These are phyloP conservation scores for Acanthosoma haemorrhoidale DNA, from an alignment of 2,888 invertebrate genomes.

Conservation along the genomic window DNA sequence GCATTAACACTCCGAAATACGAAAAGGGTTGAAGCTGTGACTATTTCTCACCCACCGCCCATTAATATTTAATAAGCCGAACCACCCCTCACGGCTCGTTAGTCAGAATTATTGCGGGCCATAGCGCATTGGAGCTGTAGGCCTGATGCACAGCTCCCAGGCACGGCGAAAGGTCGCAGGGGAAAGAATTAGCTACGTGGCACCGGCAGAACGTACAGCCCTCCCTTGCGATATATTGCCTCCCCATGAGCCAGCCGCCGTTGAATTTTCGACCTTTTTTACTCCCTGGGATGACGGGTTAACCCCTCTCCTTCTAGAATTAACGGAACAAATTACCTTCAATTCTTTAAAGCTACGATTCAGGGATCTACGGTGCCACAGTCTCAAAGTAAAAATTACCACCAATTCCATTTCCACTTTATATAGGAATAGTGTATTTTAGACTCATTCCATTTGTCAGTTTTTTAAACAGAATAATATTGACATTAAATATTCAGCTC, in stretches of 20 bases:
- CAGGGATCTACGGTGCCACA: slow-evolving; percentile 1
- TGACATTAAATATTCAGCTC: too few relatives aligned
- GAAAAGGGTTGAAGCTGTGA: slow-evolving; percentile 5
- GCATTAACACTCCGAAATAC: too few relatives aligned
- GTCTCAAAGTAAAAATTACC: too few relatives aligned
- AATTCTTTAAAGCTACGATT: slow-evolving; percentile 26
- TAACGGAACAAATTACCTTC: slow-evolving; percentile 27
- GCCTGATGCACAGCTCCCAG: background rate
- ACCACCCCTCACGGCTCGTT: slow-evolving; percentile 11
- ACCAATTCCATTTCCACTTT: too few relatives aligned
- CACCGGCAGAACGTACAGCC: background rate
- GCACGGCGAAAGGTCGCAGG: background rate
- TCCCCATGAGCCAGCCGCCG: background rate
- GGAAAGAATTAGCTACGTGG: background rate
- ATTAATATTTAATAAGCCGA: slow-evolving; percentile 28
- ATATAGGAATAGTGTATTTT: too few relatives aligned
- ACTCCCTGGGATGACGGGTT: too few relatives aligned
- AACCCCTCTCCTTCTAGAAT: background rate
- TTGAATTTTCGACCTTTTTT: background rate
- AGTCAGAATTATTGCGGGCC: slow-evolving; percentile 17
- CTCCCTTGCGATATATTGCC: too few relatives aligned
- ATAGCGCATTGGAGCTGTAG: background rate
- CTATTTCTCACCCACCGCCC: slow-evolving; percentile 12
- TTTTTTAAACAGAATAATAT: too few relatives aligned
- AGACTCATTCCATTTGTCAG: too few relatives aligned